These are phyloP conservation scores for Elaeidobius kamerunicus DNA, from an alignment of 2,888 invertebrate species.

Conservation along the genomic window DNA sequence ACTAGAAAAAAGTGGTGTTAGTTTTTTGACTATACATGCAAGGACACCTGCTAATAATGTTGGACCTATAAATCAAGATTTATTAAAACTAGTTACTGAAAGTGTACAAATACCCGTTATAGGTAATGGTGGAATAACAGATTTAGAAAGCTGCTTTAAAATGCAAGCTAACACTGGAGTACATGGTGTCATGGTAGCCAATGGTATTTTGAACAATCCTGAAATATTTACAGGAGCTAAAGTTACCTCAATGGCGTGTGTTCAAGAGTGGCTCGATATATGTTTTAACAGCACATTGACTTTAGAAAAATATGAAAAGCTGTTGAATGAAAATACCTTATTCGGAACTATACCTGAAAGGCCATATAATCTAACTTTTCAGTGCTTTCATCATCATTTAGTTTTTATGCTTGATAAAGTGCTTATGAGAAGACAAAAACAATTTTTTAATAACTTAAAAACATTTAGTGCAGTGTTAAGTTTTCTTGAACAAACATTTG, in stretches of 20 bases:
- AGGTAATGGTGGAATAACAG: conserved; percentile 88
- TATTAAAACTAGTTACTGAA: conserved; percentile 68
- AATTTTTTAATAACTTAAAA: conserved; percentile 74
- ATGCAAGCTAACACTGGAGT: conserved; percentile 68
- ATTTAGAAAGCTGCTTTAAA: conserved; percentile 65
- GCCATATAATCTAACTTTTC: conserved; percentile 66
- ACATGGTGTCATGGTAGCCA: conserved; percentile 89
- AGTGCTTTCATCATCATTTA: conserved; percentile 92
- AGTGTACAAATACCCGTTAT: conserved; percentile 78
- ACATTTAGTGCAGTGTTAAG: conserved; percentile 65
- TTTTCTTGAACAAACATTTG: conserved; percentile 63
- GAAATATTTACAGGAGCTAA: conserved; percentile 75
- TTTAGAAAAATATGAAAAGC: conserved; percentile 31
- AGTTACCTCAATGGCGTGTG: conserved; percentile 70
- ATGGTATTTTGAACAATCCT: conserved; percentile 88
- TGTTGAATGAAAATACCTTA: conserved; percentile 2
- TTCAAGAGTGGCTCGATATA: conserved; percentile 78
- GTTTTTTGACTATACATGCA: conserved; percentile 89
- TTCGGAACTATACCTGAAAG: conserved; percentile 47
- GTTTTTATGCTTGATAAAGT: conserved; percentile 92
- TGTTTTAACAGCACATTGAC: conserved; percentile 54
- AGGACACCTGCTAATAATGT: conserved; percentile 80
- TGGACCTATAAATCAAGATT: conserved; percentile 67
- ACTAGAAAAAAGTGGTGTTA: conserved; percentile 81
- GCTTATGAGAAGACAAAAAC: conserved; percentile 68